Evolutionary conservation across 2,888 invertebrate genomes (phyloP).

Genomic region (Leptothorax acervorum): DNA sequence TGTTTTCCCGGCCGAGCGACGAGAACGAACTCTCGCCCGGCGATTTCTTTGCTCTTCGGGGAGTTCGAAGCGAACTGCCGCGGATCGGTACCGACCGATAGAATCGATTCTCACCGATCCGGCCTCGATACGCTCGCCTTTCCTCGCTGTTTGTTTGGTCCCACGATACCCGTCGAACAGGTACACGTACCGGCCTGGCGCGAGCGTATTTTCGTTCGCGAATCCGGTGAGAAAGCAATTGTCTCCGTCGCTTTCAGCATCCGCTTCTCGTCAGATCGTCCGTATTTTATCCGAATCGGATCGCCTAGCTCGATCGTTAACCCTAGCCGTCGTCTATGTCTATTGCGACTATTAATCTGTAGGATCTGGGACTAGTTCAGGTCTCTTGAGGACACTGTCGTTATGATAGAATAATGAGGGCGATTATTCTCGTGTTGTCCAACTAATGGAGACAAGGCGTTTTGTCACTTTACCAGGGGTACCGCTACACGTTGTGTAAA

Average conservation of each 20-base stretch:
- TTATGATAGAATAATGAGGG: slow-evolving; percentile 14
- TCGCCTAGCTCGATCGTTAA: slow-evolving; percentile 3
- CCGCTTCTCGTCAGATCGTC: not conserved
- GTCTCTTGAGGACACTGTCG: not conserved
- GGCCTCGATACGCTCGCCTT: slow-evolving; percentile 56
- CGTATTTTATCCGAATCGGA: not conserved
- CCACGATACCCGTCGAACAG: slow-evolving; percentile 34
- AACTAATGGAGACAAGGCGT: slow-evolving; percentile 2
- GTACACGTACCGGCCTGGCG: not conserved
- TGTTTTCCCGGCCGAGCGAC: slow-evolving; percentile 61
- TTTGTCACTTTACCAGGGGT: not conserved
- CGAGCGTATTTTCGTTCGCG: slow-evolving; percentile 26
- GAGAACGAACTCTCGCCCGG: slow-evolving; percentile 49
- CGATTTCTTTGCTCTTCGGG: slow-evolving; percentile 24
- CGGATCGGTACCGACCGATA: slow-evolving; percentile 47
- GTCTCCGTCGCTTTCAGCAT: slow-evolving; percentile 20
- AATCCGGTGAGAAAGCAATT: slow-evolving; percentile 34
- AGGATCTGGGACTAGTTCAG: not conserved
- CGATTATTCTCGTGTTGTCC: not conserved
- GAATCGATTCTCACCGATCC: slow-evolving; percentile 64
- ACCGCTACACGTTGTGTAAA: not conserved
- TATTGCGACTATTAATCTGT: not conserved
- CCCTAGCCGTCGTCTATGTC: not conserved
- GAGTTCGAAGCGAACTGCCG: not conserved
- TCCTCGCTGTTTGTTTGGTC: slow-evolving; percentile 31